Evolutionary conservation across 2,888 invertebrate species (phyloP).

Genomic region (Xestia rhomboidea): DNA sequence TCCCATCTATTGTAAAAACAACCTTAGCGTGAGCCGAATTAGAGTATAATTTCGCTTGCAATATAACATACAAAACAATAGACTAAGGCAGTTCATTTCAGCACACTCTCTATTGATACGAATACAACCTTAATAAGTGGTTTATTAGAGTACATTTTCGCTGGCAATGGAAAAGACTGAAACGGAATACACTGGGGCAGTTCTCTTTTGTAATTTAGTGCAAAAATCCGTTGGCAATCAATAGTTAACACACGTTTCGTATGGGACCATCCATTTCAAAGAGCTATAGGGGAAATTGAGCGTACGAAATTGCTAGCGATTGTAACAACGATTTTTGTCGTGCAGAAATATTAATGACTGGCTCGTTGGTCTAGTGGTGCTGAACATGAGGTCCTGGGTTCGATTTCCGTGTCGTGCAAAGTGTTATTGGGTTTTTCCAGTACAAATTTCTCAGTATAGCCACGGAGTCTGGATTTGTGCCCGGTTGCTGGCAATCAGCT

Average conservation of each 20-base stretch:
- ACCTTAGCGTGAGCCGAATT: neutral
- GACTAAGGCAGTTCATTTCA: conserved; percentile 1
- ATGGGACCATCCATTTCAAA: conserved; percentile 31
- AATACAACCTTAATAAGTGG: neutral
- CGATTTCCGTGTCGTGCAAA: neutral
- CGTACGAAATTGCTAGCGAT: conserved; percentile 9
- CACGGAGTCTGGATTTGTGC: no score
- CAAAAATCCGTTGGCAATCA: conserved; percentile 50
- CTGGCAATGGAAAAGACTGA: neutral
- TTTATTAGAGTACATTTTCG: conserved; percentile 20
- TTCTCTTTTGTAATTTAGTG: conserved; percentile 32
- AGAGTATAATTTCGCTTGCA: conserved; percentile 18
- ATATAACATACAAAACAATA: conserved; percentile 3
- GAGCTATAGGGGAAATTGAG: conserved; percentile 34
- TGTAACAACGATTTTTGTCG: neutral
- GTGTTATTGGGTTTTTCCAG: neutral
- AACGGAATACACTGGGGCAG: conserved; percentile 7
- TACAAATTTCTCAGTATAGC: neutral
- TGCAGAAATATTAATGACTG: neutral
- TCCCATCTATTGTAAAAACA: neutral
- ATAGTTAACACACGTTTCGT: conserved; percentile 49
- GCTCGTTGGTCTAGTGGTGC: neutral
- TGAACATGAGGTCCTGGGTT: neutral
- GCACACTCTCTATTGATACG: neutral
- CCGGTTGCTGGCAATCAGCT: no score